Base-by-base conservation (phyloP, 2,888 invertebrate genomes). In the Pardosa pseudoannulata region DNA sequence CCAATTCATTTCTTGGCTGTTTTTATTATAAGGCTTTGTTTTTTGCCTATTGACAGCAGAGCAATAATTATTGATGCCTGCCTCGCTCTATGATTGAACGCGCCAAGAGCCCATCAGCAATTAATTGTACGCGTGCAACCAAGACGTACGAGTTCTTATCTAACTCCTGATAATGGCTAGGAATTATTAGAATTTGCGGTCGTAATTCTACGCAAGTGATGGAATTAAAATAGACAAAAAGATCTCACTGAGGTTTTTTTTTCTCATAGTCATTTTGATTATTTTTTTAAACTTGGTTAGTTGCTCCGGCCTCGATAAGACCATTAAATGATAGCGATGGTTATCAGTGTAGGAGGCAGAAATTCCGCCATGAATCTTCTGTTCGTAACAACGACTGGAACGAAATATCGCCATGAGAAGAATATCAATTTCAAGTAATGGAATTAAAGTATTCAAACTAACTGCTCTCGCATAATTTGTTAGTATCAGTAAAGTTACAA, bases 111-210 rank as follows among this genome's bases (percentile, higher is more conserved):
- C 62, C 70, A 39, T 81, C 68, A 75, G 50, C 81, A 74, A 81
- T 81, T 75, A 74, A 75, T 74, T 75, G 50, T 28, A 50, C n/a
- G 62, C 71, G 82, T 28, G 67, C 72, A 71, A 67, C 67, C 72
- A 73, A 72, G 78, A 73, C 76, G 71, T 19, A 16, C 32, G 68
- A 50, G 71, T 46, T 72, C 65, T 75, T 76, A 83, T 71, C 71
- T 76, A 83, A 71, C 71, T 31, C 46, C 76, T 76, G 46, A 83
- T 82, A 82, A 82, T 75, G 67, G 74, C 41, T 6, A 46, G 19
- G 81, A 75, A 82, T 82, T 82, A 82, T 74, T 70, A 82, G 81
- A 82, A 75, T 31, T 82, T 75, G 68, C 62, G 50, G 41, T 41
- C 75, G 68, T 82, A 82, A 82, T 82, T 70, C 81, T 68, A 29